Percentiles rank a stretch among this genome's conserved stretches.
phyloP scores from a whole-genome alignment of 2,797 vertebrate genomes.

The Pagetopsis macropterus region DNA sequence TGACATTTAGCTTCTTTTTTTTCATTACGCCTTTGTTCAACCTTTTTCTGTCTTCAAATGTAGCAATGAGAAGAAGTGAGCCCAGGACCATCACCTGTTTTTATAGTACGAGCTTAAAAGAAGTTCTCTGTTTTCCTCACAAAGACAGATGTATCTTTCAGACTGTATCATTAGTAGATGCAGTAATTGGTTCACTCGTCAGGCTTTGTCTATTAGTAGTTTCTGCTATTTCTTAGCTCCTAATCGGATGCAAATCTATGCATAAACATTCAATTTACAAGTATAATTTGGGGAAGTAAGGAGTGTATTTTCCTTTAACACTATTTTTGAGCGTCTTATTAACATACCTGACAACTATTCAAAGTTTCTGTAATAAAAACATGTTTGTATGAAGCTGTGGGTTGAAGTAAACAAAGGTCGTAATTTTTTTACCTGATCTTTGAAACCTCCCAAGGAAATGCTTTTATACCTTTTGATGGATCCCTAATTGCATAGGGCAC shows the following conservation, averaged over 20 bases:
- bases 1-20: neutral
- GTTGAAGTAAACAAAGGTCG: slow-evolving; percentile 34
- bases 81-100: neutral
- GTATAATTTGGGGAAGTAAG: slow-evolving; percentile 26
- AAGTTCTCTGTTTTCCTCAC: neutral
- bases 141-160: slow-evolving; percentile 30
- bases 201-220: slow-evolving; percentile 18
- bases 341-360: slow-evolving; percentile 30
- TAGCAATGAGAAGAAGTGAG: slow-evolving; percentile 6
- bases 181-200: slow-evolving; percentile 33
- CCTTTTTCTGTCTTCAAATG: neutral
- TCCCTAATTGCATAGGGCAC: slow-evolving; percentile 42
- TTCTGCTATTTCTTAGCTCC: slow-evolving; percentile 31
- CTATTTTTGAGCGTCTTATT: slow-evolving; percentile 32
- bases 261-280: slow-evolving; percentile 41
- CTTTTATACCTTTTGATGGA: slow-evolving; percentile 32
- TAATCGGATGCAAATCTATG: slow-evolving; percentile 49
- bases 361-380: slow-evolving; percentile 16
- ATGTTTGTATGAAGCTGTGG: slow-evolving; percentile 14
- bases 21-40: too few species aligned
- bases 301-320: slow-evolving; percentile 27
- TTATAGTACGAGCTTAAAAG: neutral
- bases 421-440: slow-evolving; percentile 30
- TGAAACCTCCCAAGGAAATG: slow-evolving; percentile 32
- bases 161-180: slow-evolving; percentile 28